A percentile compares a stretch with the other conserved stretches of the same genome.
phyloP scores from a whole-genome alignment of 2,797 vertebrate genomes.

The Eulemur rubriventer region DNA sequence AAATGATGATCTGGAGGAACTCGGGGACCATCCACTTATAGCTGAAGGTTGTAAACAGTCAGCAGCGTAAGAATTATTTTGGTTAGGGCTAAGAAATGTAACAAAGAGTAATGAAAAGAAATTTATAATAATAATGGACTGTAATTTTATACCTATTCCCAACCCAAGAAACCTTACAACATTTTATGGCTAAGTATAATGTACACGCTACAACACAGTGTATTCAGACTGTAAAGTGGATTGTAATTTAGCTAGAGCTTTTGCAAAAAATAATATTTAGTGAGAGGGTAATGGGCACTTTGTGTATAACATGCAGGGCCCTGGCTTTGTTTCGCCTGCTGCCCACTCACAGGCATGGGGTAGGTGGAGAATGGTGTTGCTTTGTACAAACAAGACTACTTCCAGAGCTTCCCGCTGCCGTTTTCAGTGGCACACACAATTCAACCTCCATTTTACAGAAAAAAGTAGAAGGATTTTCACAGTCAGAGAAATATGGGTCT shows the following conservation, averaged over 20 bases:
- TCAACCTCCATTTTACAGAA: background rate
- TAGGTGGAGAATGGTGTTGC: background rate
- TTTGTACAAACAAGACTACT: background rate
- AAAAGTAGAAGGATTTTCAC: background rate
- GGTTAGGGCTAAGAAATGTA: slow-evolving; percentile 54
- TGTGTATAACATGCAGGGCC: too few species aligned
- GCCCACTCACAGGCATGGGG: background rate
- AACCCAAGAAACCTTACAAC: slow-evolving; percentile 47
- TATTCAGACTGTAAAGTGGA: slow-evolving; percentile 31
- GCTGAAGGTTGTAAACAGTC: slow-evolving; percentile 57
- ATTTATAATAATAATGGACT: slow-evolving; percentile 71
- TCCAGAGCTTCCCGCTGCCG: background rate
- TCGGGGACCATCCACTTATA: slow-evolving; percentile 13
- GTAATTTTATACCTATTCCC: slow-evolving; percentile 63
- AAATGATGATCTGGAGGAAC: slow-evolving; percentile 48
- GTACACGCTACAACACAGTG: background rate
- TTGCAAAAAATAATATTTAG: slow-evolving; percentile 58
- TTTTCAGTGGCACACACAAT: background rate
- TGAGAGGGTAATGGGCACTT: background rate
- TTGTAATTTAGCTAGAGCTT: slow-evolving; percentile 50
- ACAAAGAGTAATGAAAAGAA: slow-evolving; percentile 67
- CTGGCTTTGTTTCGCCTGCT: background rate
- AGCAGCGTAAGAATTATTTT: slow-evolving; percentile 62
- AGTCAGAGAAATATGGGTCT: background rate
- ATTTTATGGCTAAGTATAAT: slow-evolving; percentile 46